Percentiles rank a stretch among this genome's conserved stretches.
These are phyloP conservation scores for Siderastrea radians DNA, from an alignment of 92 coral and sea anemone species.

Conservation along the genomic window DNA sequence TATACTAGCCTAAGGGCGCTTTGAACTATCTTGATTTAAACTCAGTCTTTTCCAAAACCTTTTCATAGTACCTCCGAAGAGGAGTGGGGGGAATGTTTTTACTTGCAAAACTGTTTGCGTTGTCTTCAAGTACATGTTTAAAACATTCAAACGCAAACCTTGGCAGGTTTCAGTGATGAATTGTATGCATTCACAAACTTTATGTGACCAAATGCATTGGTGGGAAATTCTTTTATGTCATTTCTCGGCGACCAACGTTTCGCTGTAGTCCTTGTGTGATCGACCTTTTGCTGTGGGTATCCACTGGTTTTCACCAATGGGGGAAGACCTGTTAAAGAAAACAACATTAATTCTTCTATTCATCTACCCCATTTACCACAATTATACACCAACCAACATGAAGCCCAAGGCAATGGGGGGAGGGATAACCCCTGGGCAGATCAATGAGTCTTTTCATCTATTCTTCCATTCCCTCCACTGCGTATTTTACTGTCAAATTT, in stretches of 20 bases:
- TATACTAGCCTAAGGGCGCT: no score
- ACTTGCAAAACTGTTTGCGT: no score
- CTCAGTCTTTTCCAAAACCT: no score
- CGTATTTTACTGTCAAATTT: no score
- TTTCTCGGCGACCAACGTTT: constrained; percentile 39
- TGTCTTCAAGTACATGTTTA: background rate
- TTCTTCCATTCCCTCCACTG: no score
- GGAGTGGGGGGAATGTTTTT: no score
- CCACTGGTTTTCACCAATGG: constrained; percentile 17
- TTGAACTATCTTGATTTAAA: no score
- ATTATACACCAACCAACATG: no score
- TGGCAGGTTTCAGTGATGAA: constrained; percentile 56
- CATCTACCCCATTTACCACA: background rate
- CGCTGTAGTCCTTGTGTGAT: background rate
- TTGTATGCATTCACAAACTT: constrained; percentile 58
- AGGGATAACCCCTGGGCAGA: no score
- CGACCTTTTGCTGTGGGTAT: background rate
- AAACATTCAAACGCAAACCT: constrained; percentile 23
- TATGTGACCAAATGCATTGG: constrained; percentile 64
- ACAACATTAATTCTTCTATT: background rate
- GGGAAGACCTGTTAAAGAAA: constrained; percentile 14
- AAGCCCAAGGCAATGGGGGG: no score
- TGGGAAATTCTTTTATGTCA: constrained; percentile 60
- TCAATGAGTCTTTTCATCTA: no score
- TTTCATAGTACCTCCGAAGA: no score